A percentile compares a stretch with the other conserved stretches of the same genome.
Conservation (phyloP, 2,888 invertebrate species). For the Ichneumoninae sp. region DNA sequence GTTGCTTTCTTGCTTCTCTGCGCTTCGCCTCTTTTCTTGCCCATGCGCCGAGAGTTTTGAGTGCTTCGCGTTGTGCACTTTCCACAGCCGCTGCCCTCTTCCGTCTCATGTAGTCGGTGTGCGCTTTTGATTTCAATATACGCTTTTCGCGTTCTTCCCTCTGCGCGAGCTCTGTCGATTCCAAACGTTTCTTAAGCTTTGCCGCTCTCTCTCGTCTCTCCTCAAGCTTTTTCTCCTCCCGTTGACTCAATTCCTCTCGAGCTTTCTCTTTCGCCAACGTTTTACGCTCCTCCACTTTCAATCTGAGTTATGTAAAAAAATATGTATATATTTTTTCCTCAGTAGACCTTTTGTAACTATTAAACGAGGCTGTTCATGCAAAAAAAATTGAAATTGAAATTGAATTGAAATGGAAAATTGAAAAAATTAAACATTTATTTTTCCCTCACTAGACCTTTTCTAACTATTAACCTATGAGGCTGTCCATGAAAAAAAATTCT, state of each 20-base stretch:
- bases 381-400: too few relatives aligned
- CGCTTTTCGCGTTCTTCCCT: constrained; percentile 51
- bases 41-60: constrained; percentile 71
- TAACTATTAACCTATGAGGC: too few relatives aligned
- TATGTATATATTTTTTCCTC: neutral
- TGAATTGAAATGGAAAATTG: too few relatives aligned
- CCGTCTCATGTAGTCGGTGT: constrained; percentile 60
- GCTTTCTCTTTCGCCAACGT: constrained; percentile 47
- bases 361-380: too few relatives aligned
- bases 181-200: constrained; percentile 27
- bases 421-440: too few relatives aligned
- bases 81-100: constrained; percentile 66
- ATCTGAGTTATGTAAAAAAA: constrained; percentile 27
- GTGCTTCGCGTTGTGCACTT: constrained; percentile 66
- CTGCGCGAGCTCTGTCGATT: constrained; percentile 61
- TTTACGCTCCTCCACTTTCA: constrained; percentile 54
- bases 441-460: too few relatives aligned
- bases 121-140: constrained; percentile 59
- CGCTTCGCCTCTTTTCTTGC: constrained; percentile 72
- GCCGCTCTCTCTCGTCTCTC: constrained; percentile 52
- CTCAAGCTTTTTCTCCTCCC: constrained; percentile 46
- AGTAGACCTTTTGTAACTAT: too few relatives aligned
- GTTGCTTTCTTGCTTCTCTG: constrained; percentile 66
- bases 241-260: constrained; percentile 36
- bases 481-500: neutral